phyloP scores from a whole-genome alignment of 2,113 vertebrate genomes.

The Leiothrix lutea region DNA sequence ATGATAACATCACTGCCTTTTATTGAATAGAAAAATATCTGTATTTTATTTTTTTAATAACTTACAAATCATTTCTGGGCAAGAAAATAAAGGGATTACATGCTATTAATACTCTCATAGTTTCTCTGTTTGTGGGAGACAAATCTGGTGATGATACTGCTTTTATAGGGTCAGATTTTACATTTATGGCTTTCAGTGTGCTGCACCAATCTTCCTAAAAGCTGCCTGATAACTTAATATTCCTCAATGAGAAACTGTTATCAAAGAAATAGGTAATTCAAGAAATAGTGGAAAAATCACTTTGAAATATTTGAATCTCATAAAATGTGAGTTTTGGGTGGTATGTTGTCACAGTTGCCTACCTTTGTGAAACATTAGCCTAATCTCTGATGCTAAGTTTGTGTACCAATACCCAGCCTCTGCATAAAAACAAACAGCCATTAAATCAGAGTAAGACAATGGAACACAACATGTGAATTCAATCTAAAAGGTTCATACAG shows the following conservation, averaged over 20 bases:
- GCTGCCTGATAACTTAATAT: not conserved
- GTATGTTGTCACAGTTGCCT: not conserved
- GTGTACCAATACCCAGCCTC: not conserved
- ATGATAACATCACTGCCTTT: not conserved
- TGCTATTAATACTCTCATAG: not conserved
- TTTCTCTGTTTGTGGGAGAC: not conserved
- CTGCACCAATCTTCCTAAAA: not conserved
- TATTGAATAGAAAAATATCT: constrained; percentile 52
- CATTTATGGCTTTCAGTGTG: not conserved
- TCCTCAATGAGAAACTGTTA: not conserved
- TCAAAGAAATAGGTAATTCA: not conserved
- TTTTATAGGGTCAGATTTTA: not conserved
- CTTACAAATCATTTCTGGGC: not conserved
- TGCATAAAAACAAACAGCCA: not conserved
- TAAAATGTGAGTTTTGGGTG: not conserved
- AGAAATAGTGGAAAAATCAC: not conserved
- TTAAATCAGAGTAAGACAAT: not conserved
- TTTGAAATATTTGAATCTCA: not conserved
- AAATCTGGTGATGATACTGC: not conserved
- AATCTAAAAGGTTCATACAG: not conserved
- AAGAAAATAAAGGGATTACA: not conserved
- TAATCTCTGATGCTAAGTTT: not conserved
- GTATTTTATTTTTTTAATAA: not conserved
- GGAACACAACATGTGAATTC: not conserved
- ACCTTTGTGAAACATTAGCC: not conserved